phyloP scores from a whole-genome alignment of 1,140 invertebrate species.

The Drosophila nigromelanica region DNA sequence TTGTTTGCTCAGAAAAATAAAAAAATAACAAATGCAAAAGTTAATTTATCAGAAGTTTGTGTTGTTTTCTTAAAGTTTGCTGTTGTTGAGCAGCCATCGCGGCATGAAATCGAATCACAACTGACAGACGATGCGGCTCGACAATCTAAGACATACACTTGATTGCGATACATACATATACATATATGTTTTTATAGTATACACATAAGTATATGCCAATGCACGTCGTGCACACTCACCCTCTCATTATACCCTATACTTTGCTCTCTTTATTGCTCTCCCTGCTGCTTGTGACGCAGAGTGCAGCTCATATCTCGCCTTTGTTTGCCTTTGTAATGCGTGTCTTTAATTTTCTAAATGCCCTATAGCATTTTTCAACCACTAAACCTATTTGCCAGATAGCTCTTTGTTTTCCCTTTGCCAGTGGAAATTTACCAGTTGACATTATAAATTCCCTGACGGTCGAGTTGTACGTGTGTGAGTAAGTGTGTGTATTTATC shows the following conservation, averaged over 20 bases:
- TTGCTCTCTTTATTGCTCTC: not conserved
- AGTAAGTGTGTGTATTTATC: not conserved
- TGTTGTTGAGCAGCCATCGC: slow-evolving; percentile 15
- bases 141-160: not conserved
- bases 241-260: slow-evolving; percentile 7
- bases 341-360: slow-evolving; percentile 39
- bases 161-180: slow-evolving; percentile 23
- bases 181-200: not conserved
- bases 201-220: not conserved
- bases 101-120: slow-evolving; percentile 33
- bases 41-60: slow-evolving; percentile 26
- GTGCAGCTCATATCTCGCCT: slow-evolving; percentile 11
- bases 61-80: slow-evolving; percentile 27
- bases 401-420: slow-evolving; percentile 33
- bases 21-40: slow-evolving; percentile 10
- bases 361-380: slow-evolving; percentile 31
- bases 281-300: not conserved
- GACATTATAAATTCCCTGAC: slow-evolving; percentile 14
- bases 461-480: not conserved
- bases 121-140: slow-evolving; percentile 17
- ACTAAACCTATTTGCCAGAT: slow-evolving; percentile 24
- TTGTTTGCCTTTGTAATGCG: slow-evolving; percentile 22
- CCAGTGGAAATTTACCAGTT: slow-evolving; percentile 48
- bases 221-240: slow-evolving; percentile 9
- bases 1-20: slow-evolving; percentile 24